Base-by-base conservation (phyloP, 1,140 invertebrate genomes). In the Drosophila nasuta region DNA sequence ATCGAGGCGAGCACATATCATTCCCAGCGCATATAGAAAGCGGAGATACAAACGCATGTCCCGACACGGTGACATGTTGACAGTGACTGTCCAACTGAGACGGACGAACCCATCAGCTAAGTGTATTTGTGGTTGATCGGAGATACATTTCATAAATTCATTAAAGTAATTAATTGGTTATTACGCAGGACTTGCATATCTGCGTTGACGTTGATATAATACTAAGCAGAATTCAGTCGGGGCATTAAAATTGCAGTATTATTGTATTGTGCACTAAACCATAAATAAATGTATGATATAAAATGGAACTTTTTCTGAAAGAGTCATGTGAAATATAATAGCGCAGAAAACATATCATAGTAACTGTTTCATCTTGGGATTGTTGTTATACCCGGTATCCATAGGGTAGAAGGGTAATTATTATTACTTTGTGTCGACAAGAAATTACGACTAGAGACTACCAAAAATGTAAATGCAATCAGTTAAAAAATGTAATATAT, bases 1-100 rank as follows among this genome's bases (percentile, higher is more conserved):
- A 17, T 88, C 83, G 3, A 83, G 58, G 0, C 54, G 43, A 11
- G 69, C 74, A 46, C 81, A 85, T 20, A 89, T 20, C 56, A 85
- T 52, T 35, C 85, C 85, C 17, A 89, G 10, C 1, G 58, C 2
- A 43, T 74, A 33, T 1, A 89, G 48, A 3, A 69, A 25, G 5
- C 63, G 52, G 2, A 89, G 59, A 15, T 89, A 81, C 11, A 75
- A 28, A 1, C 68, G 75, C 7, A 89, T 63, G 59, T 81, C 69
- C 35, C 72, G 78, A 58, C 71, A 70, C 6, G 65, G 52, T 20
- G 68, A 75, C 85, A 88, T 88, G 10, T n/a, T 77, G 41, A 10
- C 35, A n/a, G 11, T 13, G 33, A 80, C 51, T 54, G 43, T 28
- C 8, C 51, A 45, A 57, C 8, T 28, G 1, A 68, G 51, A 43